Evolutionary conservation across 2,113 vertebrate genomes (phyloP).

Genomic region (Silurus glanis): DNA sequence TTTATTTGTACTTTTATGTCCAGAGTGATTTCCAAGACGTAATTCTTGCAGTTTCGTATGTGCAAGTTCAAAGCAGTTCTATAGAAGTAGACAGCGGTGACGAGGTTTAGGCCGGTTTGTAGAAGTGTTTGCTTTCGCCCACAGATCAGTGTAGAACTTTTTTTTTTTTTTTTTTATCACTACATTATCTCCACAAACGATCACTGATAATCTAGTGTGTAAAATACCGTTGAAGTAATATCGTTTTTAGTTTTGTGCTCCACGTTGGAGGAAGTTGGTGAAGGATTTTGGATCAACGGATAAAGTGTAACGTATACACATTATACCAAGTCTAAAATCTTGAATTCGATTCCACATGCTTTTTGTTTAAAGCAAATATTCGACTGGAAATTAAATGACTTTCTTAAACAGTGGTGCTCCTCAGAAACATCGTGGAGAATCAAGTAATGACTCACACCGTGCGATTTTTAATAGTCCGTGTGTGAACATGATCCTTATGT

Average conservation of each 20-base stretch:
- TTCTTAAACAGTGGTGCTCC: neutral
- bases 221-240: neutral
- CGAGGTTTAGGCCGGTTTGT: neutral
- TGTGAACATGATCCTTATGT: too few species aligned
- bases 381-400: neutral
- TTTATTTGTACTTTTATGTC: neutral
- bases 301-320: neutral
- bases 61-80: neutral
- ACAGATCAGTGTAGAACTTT: neutral
- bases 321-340: neutral
- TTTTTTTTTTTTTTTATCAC: too few species aligned
- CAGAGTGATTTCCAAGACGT: neutral
- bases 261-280: neutral
- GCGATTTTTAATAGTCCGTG: too few species aligned
- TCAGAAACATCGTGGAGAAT: neutral
- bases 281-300: neutral
- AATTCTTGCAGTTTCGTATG: neutral
- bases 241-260: neutral
- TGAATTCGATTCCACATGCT: neutral
- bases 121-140: neutral
- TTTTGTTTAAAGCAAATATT: neutral
- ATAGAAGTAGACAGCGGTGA: neutral
- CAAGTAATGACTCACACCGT: neutral
- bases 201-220: neutral
- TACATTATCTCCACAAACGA: neutral